A percentile compares a stretch with the other conserved stretches of the same genome.
Conservation (phyloP, 2,888 invertebrate genomes). For the Pristionchus mayeri region DNA sequence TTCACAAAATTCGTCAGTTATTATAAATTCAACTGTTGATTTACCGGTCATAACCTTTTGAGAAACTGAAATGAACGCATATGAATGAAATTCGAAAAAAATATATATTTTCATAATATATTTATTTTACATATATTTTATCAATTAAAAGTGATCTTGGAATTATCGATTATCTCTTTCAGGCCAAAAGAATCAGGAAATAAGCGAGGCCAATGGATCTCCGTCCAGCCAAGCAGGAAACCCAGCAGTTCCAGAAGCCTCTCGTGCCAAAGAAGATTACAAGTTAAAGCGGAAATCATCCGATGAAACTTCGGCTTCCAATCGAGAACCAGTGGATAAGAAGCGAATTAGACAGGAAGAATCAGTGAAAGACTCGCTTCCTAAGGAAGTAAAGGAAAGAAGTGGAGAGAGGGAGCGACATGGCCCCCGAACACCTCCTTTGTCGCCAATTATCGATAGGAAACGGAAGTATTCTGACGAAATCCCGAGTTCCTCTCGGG, state of each 20-base stretch:
- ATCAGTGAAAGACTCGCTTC: background rate
- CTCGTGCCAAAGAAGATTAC: background rate
- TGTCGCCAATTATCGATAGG: background rate
- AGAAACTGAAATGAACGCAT: background rate
- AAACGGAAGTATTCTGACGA: slow-evolving; percentile 7
- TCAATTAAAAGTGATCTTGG: no score
- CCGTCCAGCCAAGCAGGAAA: background rate
- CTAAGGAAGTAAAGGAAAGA: background rate
- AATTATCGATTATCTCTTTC: background rate
- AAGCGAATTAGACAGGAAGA: background rate
- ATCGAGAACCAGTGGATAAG: background rate
- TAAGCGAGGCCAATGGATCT: background rate
- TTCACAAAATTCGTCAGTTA: background rate
- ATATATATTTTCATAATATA: background rate
- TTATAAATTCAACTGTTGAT: background rate
- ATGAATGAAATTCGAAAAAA: background rate
- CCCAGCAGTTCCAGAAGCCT: background rate
- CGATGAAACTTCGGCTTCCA: background rate
- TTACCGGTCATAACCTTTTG: background rate
- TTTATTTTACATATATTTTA: background rate
- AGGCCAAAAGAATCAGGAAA: background rate
- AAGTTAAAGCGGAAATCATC: background rate
- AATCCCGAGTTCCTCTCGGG: background rate
- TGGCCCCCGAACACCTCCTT: background rate
- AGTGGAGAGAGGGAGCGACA: background rate